Conservation (phyloP, 2,888 invertebrate genomes). For the Hyalella azteca region DNA sequence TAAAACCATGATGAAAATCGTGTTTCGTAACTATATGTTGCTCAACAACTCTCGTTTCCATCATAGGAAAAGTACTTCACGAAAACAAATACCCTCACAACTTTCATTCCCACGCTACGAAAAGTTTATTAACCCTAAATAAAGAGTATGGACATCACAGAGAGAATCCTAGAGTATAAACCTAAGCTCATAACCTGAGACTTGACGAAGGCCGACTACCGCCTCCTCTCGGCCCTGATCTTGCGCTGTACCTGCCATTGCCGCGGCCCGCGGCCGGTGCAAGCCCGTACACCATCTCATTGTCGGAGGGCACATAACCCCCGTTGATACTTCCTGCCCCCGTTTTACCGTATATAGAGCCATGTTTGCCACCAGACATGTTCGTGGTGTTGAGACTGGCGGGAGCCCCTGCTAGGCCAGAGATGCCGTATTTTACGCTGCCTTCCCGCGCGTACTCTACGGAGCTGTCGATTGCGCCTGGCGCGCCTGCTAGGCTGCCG, state of each 20-base stretch:
- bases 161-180: slow-evolving; percentile 5
- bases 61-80: no score
- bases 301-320: slow-evolving; percentile 53
- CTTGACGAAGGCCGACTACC: slow-evolving; percentile 21
- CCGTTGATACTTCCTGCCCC: slow-evolving; percentile 49
- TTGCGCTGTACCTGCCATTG: slow-evolving; percentile 21
- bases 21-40: no score
- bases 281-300: slow-evolving; percentile 49
- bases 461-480: background rate
- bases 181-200: slow-evolving; percentile 4
- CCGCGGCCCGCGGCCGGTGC: slow-evolving; percentile 46
- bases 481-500: background rate
- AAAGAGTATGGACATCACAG: slow-evolving; percentile 9
- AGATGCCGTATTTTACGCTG: slow-evolving; percentile 25
- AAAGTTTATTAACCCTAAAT: background rate
- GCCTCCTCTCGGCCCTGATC: background rate
- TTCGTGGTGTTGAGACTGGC: background rate
- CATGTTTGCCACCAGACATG: background rate
- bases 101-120: no score
- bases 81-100: no score
- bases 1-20: no score
- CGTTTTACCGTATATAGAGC: slow-evolving; percentile 1
- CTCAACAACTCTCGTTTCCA: no score
- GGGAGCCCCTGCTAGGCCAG: background rate
- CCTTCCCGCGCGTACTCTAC: slow-evolving; percentile 23